These are phyloP conservation scores for Crossaster papposus DNA, from an alignment of 53 echinoderm and acorn worm species.

Conservation along the genomic window DNA sequence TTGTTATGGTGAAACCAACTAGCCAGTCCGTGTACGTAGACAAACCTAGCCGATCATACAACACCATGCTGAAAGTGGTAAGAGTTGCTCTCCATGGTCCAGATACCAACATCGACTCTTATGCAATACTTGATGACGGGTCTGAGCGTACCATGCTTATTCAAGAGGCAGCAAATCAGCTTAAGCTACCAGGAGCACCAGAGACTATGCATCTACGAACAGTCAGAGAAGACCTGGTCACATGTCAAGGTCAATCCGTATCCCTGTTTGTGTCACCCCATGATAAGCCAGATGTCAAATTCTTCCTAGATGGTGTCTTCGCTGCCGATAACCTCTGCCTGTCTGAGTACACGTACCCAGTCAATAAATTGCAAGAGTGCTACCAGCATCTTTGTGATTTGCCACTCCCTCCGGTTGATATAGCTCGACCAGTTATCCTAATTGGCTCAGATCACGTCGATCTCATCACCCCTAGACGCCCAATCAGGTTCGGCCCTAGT, in stretches of 20 bases:
- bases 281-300: no score
- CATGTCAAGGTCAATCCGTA: no score
- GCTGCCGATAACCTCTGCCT: slow-evolving; percentile 15
- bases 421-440: slow-evolving; percentile 34
- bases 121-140: slow-evolving; percentile 50
- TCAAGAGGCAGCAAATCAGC: background rate
- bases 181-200: slow-evolving; percentile 3
- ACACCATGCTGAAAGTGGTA: no score
- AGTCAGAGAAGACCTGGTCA: no score
- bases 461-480: slow-evolving; percentile 24
- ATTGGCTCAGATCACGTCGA: slow-evolving; percentile 51
- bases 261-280: no score
- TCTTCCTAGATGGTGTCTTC: slow-evolving; percentile 5
- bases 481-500: slow-evolving; percentile 28
- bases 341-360: slow-evolving; percentile 22
- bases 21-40: no score
- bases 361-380: no score
- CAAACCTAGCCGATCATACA: no score
- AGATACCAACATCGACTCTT: background rate
- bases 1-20: no score
- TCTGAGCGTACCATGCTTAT: slow-evolving; percentile 44
- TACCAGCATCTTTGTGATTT: background rate
- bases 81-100: no score
- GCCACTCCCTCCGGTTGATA: slow-evolving; percentile 9
- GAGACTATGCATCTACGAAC: slow-evolving; percentile 30